These are phyloP conservation scores for Apodemia duryi DNA, from an alignment of 2,888 invertebrate genomes.

Conservation along the genomic window DNA sequence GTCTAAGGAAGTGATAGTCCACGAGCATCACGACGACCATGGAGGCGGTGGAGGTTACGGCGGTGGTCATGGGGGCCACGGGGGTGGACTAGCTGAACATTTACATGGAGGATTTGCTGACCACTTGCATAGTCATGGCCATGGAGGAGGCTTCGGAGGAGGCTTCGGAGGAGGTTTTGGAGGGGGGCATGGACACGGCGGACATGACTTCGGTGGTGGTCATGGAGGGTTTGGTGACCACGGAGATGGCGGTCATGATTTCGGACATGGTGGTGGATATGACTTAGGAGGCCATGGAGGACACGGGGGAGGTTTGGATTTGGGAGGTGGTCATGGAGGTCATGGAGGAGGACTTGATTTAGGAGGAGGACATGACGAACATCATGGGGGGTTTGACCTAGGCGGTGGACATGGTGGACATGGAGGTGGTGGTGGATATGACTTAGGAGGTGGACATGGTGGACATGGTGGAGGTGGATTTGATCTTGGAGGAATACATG, in stretches of 20 bases:
- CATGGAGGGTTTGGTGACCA: constrained; percentile 36
- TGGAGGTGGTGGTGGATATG: constrained; percentile 36
- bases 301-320: constrained; percentile 34
- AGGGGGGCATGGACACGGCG: constrained; percentile 37
- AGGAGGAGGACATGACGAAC: constrained; percentile 38
- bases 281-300: constrained; percentile 30
- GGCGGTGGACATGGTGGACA: constrained; percentile 32
- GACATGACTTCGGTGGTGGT: constrained; percentile 27
- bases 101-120: constrained; percentile 54
- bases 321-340: constrained; percentile 38
- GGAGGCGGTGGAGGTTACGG: constrained; percentile 37
- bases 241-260: constrained; percentile 28
- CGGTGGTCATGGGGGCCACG: constrained; percentile 38
- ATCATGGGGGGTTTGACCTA: constrained; percentile 17
- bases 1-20: constrained; percentile 65
- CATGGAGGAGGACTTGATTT: constrained; percentile 32
- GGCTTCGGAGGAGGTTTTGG: constrained; percentile 35
- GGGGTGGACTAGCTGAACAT: constrained; percentile 44
- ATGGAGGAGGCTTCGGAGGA: constrained; percentile 35
- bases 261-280: constrained; percentile 26
- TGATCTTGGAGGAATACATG: constrained; percentile 35
- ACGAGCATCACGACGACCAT: constrained; percentile 56
- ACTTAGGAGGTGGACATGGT: constrained; percentile 38
- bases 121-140: constrained; percentile 44
- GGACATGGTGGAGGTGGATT: constrained; percentile 37